These are phyloP conservation scores for Vanessa tameamea DNA, from an alignment of 1,140 invertebrate genomes.

Conservation along the genomic window DNA sequence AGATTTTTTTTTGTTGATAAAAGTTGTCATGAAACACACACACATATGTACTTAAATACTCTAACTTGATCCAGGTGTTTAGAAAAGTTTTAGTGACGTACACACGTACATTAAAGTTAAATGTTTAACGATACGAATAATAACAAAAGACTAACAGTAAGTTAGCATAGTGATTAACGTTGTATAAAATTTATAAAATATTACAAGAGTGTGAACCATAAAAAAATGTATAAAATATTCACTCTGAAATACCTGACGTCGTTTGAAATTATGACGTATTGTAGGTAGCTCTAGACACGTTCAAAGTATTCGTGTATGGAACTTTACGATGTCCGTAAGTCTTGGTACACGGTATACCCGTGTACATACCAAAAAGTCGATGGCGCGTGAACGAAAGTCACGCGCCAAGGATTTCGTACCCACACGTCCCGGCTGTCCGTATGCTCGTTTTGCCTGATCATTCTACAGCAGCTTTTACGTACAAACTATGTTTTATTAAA, in stretches of 20 bases:
- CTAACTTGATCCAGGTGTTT: no score
- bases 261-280: slow-evolving; percentile 10
- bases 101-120: no score
- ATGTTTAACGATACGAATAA: no score
- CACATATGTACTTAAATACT: no score
- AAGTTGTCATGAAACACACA: no score
- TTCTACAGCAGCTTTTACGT: slow-evolving; percentile 28
- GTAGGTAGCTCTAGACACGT: slow-evolving; percentile 33
- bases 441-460: slow-evolving; percentile 36
- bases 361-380: slow-evolving; percentile 66
- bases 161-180: not conserved
- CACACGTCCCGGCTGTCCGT: slow-evolving; percentile 55
- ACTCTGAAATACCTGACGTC: not conserved
- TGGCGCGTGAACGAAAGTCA: slow-evolving; percentile 74
- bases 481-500: slow-evolving; percentile 25
- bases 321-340: slow-evolving; percentile 61
- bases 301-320: slow-evolving; percentile 51
- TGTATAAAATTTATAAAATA: not conserved
- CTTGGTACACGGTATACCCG: slow-evolving; percentile 30
- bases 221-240: not conserved
- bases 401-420: slow-evolving; percentile 70
- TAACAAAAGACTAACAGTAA: no score
- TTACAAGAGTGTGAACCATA: not conserved
- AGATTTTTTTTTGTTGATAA: no score
- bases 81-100: no score